Percentiles rank a stretch among this genome's conserved stretches.
Conservation (phyloP, 2,888 invertebrate species). For the Eristalis pertinax region DNA sequence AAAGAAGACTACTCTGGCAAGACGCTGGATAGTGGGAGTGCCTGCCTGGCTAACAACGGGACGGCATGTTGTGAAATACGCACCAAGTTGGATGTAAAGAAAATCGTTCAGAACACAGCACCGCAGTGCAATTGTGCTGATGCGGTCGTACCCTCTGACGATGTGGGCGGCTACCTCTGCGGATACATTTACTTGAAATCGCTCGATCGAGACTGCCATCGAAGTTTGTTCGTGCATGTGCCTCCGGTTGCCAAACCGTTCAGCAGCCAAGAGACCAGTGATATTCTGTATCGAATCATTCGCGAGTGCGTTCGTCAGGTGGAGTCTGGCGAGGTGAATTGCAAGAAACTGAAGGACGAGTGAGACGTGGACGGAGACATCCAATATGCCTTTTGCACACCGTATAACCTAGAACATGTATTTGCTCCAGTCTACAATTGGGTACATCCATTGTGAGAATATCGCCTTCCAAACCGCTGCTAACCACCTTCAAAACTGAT, state of each 20-base stretch:
- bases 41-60: constrained; percentile 74
- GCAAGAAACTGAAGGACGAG: constrained; percentile 16
- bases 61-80: constrained; percentile 74
- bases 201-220: constrained; percentile 83
- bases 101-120: constrained; percentile 81
- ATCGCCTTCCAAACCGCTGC: constrained; percentile 10
- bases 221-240: constrained; percentile 89
- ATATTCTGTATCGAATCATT: constrained; percentile 81
- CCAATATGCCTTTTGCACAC: constrained; percentile 25
- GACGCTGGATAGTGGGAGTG: constrained; percentile 73
- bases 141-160: constrained; percentile 74
- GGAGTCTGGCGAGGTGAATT: constrained; percentile 10
- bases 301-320: constrained; percentile 78
- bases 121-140: constrained; percentile 75
- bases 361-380: background rate
- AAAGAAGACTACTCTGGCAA: constrained; percentile 78
- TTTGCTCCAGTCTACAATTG: constrained; percentile 21
- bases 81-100: constrained; percentile 78
- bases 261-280: constrained; percentile 83
- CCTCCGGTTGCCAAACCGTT: constrained; percentile 86
- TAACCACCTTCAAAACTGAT: constrained; percentile 8
- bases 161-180: constrained; percentile 86
- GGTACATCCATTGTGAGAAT: background rate
- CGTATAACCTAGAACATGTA: background rate
- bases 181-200: constrained; percentile 90